Evolutionary conservation across 2,113 vertebrate genomes (phyloP).

Genomic region (Callithrix jacchus): DNA sequence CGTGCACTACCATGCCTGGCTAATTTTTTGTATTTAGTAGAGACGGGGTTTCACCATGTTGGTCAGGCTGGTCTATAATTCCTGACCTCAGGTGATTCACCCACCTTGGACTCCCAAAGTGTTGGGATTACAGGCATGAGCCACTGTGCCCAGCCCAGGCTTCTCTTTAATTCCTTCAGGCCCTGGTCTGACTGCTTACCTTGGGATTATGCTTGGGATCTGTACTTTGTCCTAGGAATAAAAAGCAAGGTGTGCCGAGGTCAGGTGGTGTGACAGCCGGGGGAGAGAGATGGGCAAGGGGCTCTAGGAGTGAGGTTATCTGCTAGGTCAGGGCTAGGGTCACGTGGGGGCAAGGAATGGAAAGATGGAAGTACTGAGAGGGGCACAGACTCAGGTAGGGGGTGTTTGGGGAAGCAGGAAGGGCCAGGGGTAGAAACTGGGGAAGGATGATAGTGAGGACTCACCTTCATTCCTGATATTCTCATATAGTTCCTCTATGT

Average conservation of each 20-base stretch:
- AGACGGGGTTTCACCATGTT: no score
- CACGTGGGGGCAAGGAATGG: not conserved
- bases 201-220: not conserved
- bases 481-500: constrained; percentile 14
- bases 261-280: not conserved
- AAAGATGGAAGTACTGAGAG: not conserved
- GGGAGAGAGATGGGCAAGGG: not conserved
- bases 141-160: not conserved
- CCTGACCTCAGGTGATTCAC: no score
- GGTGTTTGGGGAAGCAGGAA: not conserved
- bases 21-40: no score
- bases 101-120: no score
- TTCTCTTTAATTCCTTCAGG: not conserved
- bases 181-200: not conserved
- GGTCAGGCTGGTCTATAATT: no score
- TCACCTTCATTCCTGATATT: constrained; percentile 6
- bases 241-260: not conserved
- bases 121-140: no score
- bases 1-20: no score
- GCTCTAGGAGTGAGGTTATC: not conserved
- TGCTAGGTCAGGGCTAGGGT: not conserved
- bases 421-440: not conserved
- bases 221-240: constrained; percentile 11
- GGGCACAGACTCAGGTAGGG: not conserved
- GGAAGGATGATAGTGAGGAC: not conserved